Percentiles rank a stretch among this genome's conserved stretches.
phyloP scores from a whole-genome alignment of 2,113 vertebrate species.

The Bufo bufo region DNA sequence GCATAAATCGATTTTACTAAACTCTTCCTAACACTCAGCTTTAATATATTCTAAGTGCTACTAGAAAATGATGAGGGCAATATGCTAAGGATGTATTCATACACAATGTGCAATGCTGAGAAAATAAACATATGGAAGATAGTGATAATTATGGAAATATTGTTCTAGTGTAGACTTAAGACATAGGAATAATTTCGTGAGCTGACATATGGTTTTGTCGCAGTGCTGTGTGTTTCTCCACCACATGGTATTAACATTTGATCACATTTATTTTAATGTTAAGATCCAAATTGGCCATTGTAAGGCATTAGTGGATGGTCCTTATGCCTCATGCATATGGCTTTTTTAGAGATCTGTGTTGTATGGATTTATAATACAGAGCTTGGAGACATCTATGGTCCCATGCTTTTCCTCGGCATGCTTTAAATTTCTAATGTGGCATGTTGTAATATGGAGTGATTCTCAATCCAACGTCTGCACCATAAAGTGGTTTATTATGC shows the following conservation, averaged over 20 bases:
- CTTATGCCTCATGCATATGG: not conserved
- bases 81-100: not conserved
- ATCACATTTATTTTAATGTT: not conserved
- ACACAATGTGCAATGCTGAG: not conserved
- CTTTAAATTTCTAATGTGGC: not conserved
- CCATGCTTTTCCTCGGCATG: not conserved
- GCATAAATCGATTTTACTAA: not conserved
- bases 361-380: too few relatives aligned
- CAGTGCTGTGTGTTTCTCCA: not conserved
- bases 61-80: not conserved
- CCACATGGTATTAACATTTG: not conserved
- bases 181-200: not conserved
- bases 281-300: not conserved
- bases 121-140: not conserved
- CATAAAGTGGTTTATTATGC: not conserved
- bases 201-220: not conserved
- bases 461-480: not conserved
- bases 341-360: not conserved
- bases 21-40: not conserved
- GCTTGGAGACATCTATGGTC: not conserved
- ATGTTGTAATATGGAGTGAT: not conserved
- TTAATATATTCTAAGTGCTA: constrained; percentile 1
- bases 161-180: not conserved
- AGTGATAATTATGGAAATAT: not conserved
- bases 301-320: not conserved